Evolutionary conservation across 2,797 vertebrate genomes (phyloP).

Genomic region (Dermochelys coriacea): DNA sequence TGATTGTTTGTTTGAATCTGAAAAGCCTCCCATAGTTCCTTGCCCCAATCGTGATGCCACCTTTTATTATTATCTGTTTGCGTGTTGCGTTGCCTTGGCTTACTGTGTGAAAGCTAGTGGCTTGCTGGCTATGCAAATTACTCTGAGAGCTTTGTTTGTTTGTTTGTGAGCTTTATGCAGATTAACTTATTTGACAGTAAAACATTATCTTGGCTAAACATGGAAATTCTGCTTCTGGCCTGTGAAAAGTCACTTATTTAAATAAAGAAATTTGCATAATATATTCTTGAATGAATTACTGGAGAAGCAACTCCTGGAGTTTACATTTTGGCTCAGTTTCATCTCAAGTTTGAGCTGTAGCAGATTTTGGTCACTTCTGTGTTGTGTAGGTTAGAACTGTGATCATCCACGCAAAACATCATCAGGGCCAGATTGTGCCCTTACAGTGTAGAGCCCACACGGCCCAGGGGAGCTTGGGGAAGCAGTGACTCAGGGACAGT

Average conservation of each 20-base stretch:
- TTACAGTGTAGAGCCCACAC: not conserved
- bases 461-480: fast-evolving
- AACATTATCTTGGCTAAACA: not conserved
- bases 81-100: not conserved
- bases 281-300: not conserved
- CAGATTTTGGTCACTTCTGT: not conserved
- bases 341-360: not conserved
- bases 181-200: not conserved
- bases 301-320: not conserved
- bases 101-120: not conserved
- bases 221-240: not conserved
- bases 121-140: not conserved
- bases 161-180: not conserved
- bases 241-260: not conserved
- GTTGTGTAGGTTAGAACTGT: not conserved
- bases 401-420: not conserved
- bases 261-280: not conserved
- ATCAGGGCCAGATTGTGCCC: not conserved
- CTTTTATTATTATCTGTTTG: not conserved
- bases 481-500: not conserved
- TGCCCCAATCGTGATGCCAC: not conserved
- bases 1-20: not conserved
- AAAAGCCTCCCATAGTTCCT: not conserved
- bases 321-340: not conserved
- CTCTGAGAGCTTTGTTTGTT: not conserved